A percentile compares a stretch with the other conserved stretches of the same genome.
phyloP scores from a whole-genome alignment of 2,797 vertebrate species.

The Oreochromis mossambicus region DNA sequence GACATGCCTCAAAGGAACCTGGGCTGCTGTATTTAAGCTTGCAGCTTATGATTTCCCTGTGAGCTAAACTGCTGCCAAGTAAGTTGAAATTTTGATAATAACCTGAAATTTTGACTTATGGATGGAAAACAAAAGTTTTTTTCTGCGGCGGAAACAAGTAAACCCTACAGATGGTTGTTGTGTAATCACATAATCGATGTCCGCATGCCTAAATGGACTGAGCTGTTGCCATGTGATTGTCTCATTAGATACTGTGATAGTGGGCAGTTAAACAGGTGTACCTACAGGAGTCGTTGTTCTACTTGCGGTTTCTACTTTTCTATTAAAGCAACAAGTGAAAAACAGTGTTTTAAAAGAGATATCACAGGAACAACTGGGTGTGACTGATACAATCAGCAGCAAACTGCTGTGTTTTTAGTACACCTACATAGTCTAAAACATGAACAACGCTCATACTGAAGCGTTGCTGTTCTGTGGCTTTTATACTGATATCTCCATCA shows the following conservation, averaged over 20 bases:
- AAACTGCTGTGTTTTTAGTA: not conserved
- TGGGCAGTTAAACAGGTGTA: not conserved
- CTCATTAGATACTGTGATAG: not conserved
- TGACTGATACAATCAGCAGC: not conserved
- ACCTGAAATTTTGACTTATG: not conserved
- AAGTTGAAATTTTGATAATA: not conserved
- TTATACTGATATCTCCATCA: not conserved
- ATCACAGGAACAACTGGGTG: not conserved
- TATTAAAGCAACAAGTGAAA: not conserved
- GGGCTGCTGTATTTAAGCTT: not conserved
- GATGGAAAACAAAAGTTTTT: fast-evolving
- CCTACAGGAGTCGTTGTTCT: not conserved
- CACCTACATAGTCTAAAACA: not conserved
- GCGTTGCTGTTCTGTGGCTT: not conserved
- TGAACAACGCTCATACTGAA: not conserved
- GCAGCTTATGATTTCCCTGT: not conserved
- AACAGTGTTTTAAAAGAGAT: not conserved
- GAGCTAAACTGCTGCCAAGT: not conserved
- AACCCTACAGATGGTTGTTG: not conserved
- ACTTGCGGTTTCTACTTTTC: not conserved
- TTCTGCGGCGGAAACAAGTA: not conserved
- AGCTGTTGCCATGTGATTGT: not conserved
- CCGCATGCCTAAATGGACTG: not conserved
- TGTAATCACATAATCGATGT: not conserved
- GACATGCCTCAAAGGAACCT: not conserved